Conservation (phyloP, 2,888 invertebrate species). For the Cheilosia pagana region DNA sequence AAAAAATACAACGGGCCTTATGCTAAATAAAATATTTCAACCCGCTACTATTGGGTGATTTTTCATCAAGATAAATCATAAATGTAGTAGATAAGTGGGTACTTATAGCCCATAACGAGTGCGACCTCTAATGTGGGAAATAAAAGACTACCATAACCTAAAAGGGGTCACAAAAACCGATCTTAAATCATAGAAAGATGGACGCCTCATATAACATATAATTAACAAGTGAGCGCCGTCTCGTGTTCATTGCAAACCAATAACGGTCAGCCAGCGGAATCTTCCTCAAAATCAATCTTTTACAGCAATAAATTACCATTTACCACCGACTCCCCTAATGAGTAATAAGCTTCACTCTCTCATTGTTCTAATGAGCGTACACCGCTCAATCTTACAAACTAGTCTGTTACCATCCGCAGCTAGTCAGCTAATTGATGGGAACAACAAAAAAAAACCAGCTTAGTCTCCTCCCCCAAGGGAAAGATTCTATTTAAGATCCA, state of each 20-base stretch:
- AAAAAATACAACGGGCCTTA: too few species aligned
- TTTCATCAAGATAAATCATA: too few species aligned
- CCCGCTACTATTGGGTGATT: too few species aligned
- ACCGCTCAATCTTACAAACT: conserved; percentile 52
- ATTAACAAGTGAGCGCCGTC: too few species aligned
- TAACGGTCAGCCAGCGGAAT: conserved; percentile 31
- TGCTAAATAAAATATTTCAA: too few species aligned
- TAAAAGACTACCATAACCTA: too few species aligned
- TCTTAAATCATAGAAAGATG: too few species aligned
- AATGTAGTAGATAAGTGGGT: too few species aligned
- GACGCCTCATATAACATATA: too few species aligned
- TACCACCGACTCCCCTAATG: conserved; percentile 55
- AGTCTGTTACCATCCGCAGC: conserved; percentile 46
- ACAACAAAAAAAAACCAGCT: conserved; percentile 45
- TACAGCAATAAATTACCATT: conserved; percentile 39
- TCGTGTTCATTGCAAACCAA: neutral
- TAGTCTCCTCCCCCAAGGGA: conserved; percentile 9
- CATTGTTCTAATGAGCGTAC: conserved; percentile 44
- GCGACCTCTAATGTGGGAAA: too few species aligned
- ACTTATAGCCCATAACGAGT: too few species aligned
- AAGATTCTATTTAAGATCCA: conserved; percentile 65
- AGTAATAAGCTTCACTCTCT: conserved; percentile 59
- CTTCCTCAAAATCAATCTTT: conserved; percentile 52
- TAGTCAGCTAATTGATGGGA: conserved; percentile 65
- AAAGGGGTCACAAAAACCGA: too few species aligned